A percentile compares a stretch with the other conserved stretches of the same genome.
Conservation (phyloP, 2,113 vertebrate genomes). For the Hemicordylus capensis region DNA sequence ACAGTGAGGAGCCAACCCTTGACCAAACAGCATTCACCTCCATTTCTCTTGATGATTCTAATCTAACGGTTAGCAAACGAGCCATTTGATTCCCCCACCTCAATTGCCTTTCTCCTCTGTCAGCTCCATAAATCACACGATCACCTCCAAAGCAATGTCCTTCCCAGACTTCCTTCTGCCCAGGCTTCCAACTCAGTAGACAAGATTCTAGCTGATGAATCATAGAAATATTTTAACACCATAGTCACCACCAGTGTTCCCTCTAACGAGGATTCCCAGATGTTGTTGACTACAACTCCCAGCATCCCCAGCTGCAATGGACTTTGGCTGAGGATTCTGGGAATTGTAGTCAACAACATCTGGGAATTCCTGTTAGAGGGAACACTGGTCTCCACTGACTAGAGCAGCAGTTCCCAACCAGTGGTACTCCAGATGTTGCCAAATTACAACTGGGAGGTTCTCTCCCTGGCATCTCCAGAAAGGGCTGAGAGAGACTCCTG, state of each 20-base stretch:
- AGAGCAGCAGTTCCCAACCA: too few species aligned
- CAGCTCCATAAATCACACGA: background rate
- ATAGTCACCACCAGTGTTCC: background rate
- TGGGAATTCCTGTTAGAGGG: too few species aligned
- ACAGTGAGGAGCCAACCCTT: constrained; percentile 6
- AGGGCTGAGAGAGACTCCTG: too few species aligned
- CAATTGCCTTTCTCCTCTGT: background rate
- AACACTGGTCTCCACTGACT: too few species aligned
- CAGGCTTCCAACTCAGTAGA: background rate
- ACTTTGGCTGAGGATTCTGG: too few species aligned
- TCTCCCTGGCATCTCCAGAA: too few species aligned
- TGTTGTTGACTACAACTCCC: too few species aligned
- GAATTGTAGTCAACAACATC: too few species aligned
- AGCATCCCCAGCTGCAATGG: too few species aligned
- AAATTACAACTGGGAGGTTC: too few species aligned
- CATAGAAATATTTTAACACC: background rate
- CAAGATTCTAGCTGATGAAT: background rate
- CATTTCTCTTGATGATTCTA: background rate
- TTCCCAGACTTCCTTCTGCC: background rate
- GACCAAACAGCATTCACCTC: background rate
- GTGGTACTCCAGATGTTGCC: too few species aligned
- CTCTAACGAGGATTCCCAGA: too few species aligned
- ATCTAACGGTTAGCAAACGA: background rate
- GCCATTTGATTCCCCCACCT: background rate
- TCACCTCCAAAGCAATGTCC: background rate